Evolutionary conservation across 2,888 invertebrate genomes (phyloP).

Genomic region (Leptopilina drosophilae): DNA sequence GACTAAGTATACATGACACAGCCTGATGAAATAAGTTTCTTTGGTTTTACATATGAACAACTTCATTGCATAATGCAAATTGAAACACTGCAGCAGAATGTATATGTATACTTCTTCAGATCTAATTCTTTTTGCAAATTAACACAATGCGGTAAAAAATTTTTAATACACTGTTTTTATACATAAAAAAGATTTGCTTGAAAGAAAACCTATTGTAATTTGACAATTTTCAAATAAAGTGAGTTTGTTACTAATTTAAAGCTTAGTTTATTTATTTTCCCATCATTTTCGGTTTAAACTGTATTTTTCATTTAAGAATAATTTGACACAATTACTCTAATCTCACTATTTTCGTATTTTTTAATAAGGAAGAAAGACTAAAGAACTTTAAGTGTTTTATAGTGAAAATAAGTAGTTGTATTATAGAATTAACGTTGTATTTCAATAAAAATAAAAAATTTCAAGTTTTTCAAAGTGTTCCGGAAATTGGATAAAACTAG

Average conservation of each 20-base stretch:
- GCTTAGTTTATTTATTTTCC: not conserved
- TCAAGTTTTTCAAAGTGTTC: no score
- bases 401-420: no score
- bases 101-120: not conserved
- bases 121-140: not conserved
- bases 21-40: conserved; percentile 75
- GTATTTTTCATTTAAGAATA: no score
- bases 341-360: no score
- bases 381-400: no score
- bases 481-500: no score
- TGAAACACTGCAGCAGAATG: not conserved
- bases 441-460: no score
- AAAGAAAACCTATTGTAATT: conserved; percentile 8
- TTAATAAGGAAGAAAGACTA: no score
- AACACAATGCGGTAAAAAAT: not conserved
- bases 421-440: no score
- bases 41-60: not conserved
- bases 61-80: not conserved
- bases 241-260: conserved; percentile 1
- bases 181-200: not conserved
- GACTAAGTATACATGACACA: conserved; percentile 93
- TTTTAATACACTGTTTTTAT: conserved; percentile 6
- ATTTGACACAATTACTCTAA: no score
- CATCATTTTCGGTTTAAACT: no score
- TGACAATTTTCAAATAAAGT: conserved; percentile 1